These are phyloP conservation scores for Plecotus auritus DNA, from an alignment of 2,113 vertebrate genomes.

Conservation along the genomic window DNA sequence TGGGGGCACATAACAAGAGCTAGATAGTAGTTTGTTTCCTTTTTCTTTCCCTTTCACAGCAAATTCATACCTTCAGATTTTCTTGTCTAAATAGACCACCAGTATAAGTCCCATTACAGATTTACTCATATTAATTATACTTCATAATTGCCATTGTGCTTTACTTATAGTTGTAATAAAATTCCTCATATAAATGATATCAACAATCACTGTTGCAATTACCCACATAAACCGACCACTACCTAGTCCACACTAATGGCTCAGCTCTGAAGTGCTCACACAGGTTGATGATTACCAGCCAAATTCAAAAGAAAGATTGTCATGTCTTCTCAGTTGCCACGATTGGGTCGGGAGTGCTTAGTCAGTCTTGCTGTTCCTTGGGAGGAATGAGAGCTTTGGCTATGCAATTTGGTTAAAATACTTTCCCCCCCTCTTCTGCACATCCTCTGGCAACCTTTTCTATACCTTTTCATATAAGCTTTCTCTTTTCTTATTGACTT, in stretches of 20 bases:
- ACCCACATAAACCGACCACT: background rate
- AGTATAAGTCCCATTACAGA: conserved; percentile 18
- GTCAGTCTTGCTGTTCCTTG: background rate
- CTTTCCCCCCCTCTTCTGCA: rapidly evolving
- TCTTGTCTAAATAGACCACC: conserved; percentile 27
- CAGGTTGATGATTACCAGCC: background rate
- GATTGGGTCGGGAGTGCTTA: background rate
- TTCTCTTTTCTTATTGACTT: conserved; percentile 27
- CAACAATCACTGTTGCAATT: background rate
- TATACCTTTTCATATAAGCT: background rate
- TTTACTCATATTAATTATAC: conserved; percentile 16
- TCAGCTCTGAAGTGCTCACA: background rate
- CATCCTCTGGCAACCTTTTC: background rate
- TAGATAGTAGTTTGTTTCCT: background rate
- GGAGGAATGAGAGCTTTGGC: background rate
- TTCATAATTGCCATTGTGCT: conserved; percentile 12
- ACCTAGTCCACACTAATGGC: background rate
- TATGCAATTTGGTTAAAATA: background rate
- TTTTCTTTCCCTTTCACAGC: background rate
- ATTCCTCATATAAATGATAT: conserved; percentile 1
- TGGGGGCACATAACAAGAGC: too few relatives aligned
- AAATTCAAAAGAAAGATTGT: background rate
- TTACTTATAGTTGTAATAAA: conserved; percentile 21
- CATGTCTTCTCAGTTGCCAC: background rate
- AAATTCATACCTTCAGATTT: conserved; percentile 7